Base-by-base conservation (phyloP, 2,888 invertebrate genomes). In the Patella depressa region DNA sequence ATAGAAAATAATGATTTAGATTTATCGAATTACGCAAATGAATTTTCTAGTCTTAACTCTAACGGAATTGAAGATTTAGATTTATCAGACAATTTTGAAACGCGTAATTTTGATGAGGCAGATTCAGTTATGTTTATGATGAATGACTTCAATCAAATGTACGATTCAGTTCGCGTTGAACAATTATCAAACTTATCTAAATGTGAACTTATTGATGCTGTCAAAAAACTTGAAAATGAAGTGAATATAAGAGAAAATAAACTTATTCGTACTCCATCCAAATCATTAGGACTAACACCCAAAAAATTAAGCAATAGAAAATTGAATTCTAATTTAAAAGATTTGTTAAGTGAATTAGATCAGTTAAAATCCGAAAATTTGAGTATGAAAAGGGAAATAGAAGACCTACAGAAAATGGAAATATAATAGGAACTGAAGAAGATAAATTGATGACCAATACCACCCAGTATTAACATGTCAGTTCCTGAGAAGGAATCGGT, bases 341-440 rank as follows among this genome's bases (percentile, higher is more conserved):
- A 45, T 24, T 29, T 74, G 17, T 53, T 71, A 53, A 71, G 34
- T 69, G 77, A 80, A 80, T 75, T 79, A 11, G 71, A 74, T 57
- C 29, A 71, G 53, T 73, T 81, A 7, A 73, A 69, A 12, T 24
- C 57, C 70, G 84, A 84, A 76, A 84, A 84, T 75, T 29, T 57
- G 17, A 74, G 53, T 72, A 75, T 85, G 70, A 77, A 78, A 75
- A 74, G 59, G 55, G 83, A 85, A 80, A 84, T 84, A 76, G 54
- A 79, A 55, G 29, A 70, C 19, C n/a, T 75, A n/a, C 53, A 71
- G 45, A 45, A 45, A 45, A 45, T 45, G 9, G 45, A 45, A 45
- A 9, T 45, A 9, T 45, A 45, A 45, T 45, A 45, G 45, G 45
- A 45, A 9, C 45, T 45, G 45, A 45, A 45, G 7, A 71, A 70